Conservation (phyloP, 2,113 vertebrate species). For the Rhea pennata region DNA sequence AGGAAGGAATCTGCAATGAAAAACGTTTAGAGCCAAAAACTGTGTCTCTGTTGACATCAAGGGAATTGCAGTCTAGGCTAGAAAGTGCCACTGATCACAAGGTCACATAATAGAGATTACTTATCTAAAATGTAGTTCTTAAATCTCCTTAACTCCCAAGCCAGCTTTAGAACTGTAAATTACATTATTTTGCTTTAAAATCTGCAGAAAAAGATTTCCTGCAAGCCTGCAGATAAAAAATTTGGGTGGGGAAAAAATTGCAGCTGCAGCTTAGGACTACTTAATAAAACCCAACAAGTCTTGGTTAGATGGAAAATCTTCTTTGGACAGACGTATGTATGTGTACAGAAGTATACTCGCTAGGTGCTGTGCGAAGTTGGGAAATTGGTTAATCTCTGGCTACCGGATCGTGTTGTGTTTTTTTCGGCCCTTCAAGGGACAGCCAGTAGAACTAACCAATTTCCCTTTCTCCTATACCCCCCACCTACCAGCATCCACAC, state of each 20-base stretch:
- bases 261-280: background rate
- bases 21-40: background rate
- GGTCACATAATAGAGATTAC: background rate
- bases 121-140: slow-evolving; percentile 17
- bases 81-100: slow-evolving; percentile 4
- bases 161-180: slow-evolving; percentile 23
- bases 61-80: background rate
- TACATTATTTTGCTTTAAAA: slow-evolving; percentile 25
- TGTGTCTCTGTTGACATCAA: background rate
- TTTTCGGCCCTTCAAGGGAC: background rate
- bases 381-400: background rate
- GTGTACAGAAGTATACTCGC: background rate
- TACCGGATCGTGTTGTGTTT: background rate
- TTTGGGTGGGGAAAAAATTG: background rate
- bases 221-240: slow-evolving; percentile 9
- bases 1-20: background rate
- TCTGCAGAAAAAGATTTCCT: background rate
- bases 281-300: background rate
- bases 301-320: background rate
- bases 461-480: background rate
- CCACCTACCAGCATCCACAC: rapidly evolving
- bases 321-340: background rate
- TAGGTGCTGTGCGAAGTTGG: background rate
- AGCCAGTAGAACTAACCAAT: background rate
- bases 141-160: slow-evolving; percentile 14